Evolutionary conservation across 2,113 vertebrate genomes (phyloP), one percentile per base, ranked within the genome.

Genomic region (Salvelinus alpinus): DNA sequence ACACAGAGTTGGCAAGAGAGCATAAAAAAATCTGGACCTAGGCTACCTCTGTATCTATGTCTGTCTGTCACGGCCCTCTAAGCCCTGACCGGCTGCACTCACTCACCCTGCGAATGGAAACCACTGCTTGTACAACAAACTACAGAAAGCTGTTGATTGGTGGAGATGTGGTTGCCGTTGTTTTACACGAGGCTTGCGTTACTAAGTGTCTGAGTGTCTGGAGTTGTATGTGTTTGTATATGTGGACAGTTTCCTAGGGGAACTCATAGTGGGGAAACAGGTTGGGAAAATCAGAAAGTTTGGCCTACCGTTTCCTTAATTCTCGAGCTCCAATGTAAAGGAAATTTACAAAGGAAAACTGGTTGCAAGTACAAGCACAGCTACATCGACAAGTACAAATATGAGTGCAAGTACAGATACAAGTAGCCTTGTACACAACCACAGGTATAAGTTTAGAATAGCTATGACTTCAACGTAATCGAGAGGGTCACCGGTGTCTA

Each of bases 61-160:
- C 51, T 54, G 51, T 78, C 74, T 82, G 71, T 76, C 76, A 71
- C 22, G 81, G 82, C 34, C 62, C 72, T 29, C 44, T 47, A 44
- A 29, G 72, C 79, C 82, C 75, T 80, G 85, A 90, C 82, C 78
- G 86, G 78, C 80, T 87, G 83, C 86, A 85, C 83, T 80, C 86
- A 85, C 84, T 80, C 77, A 81, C 74, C 82, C 20, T 62, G 65
- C n/a, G 70, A 75, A 73, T 69, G 27, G 74, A 76, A 73, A 66
- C 25, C 24, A 64, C 47, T 77, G 82, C 78, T 82, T 88, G 76
- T 80, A 76, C 5, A 27, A 31, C 69, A 73, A 66, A 75, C 66
- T 84, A 77, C 69, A 77, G 34, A 57, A 54, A 78, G 66, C 51
- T 48, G 48, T 24, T 31, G 47, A 22, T 64, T 75, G 16, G 54